These are phyloP conservation scores for Paramisgurnus dabryanus DNA, from an alignment of 2,113 vertebrate genomes.

Conservation along the genomic window DNA sequence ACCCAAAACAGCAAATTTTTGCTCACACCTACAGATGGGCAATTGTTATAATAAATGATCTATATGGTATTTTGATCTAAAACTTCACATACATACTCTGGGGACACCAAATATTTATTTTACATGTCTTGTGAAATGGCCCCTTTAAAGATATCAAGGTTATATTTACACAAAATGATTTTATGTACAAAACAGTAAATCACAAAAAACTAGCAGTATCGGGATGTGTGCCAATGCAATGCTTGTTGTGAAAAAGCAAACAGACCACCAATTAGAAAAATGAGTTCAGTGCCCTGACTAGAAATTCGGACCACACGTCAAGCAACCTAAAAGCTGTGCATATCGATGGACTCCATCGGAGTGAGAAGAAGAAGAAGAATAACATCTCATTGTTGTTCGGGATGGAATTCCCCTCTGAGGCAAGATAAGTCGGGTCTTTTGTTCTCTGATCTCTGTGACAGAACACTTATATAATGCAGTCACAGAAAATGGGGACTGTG, in stretches of 20 bases:
- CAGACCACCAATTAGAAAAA: not conserved
- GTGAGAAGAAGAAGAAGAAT: constrained; percentile 39
- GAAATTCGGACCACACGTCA: not conserved
- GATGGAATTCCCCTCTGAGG: constrained; percentile 33
- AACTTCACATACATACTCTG: no score
- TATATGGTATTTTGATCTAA: no score
- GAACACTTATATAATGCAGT: constrained; percentile 46
- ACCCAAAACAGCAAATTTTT: no score
- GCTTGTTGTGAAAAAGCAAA: not conserved
- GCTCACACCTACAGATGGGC: no score
- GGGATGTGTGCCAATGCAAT: no score
- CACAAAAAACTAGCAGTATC: no score
- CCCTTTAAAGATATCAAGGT: no score
- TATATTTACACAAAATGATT: no score
- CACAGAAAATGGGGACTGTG: constrained; percentile 42
- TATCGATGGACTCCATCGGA: constrained; percentile 38
- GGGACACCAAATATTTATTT: no score
- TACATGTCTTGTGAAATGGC: no score
- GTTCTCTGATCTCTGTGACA: constrained; percentile 35
- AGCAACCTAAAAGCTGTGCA: not conserved
- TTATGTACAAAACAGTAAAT: no score
- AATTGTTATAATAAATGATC: no score
- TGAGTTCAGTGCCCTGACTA: not conserved
- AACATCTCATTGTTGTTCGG: constrained; percentile 41
- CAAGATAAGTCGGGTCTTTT: constrained; percentile 42